phyloP scores from a whole-genome alignment of 2,888 invertebrate genomes.

The Epistrophe grossulariae region DNA sequence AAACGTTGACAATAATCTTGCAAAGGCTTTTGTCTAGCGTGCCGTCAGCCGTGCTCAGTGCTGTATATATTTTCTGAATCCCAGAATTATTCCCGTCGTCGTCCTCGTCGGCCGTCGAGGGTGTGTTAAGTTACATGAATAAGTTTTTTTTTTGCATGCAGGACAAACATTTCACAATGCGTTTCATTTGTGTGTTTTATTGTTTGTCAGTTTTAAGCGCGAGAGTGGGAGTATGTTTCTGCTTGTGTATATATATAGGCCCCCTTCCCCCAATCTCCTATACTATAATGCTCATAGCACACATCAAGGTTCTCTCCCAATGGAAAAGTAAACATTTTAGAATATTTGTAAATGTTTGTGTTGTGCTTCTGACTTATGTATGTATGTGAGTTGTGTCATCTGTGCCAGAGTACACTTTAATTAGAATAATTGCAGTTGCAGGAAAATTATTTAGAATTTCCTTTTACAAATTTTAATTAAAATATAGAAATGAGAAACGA shows the following conservation, averaged over 20 bases:
- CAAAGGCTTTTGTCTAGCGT: neutral
- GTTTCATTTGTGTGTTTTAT: slow-evolving; percentile 29
- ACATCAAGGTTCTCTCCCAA: neutral
- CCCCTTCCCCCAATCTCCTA: neutral
- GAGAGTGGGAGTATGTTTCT: neutral
- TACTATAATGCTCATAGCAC: neutral
- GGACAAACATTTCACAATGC: slow-evolving; percentile 35
- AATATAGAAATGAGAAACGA: slow-evolving; percentile 15
- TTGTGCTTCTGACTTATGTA: slow-evolving; percentile 37
- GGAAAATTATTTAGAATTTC: slow-evolving; percentile 61
- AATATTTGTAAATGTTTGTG: slow-evolving; percentile 37
- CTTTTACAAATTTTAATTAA: slow-evolving; percentile 67
- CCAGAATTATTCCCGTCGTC: neutral
- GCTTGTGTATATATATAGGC: no score
- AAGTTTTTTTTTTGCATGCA: slow-evolving; percentile 23
- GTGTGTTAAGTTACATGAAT: slow-evolving; percentile 55
- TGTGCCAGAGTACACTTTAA: slow-evolving; percentile 48
- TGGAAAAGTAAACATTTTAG: slow-evolving; percentile 46
- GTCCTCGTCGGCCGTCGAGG: slow-evolving; percentile 8
- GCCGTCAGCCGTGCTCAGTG: no score
- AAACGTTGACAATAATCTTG: neutral
- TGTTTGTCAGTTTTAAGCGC: slow-evolving; percentile 30
- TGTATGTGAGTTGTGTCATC: slow-evolving; percentile 46
- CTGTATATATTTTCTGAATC: neutral
- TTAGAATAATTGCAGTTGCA: slow-evolving; percentile 67